phyloP scores from a whole-genome alignment of 2,888 invertebrate genomes.

The Gandaritis pyraliata region DNA sequence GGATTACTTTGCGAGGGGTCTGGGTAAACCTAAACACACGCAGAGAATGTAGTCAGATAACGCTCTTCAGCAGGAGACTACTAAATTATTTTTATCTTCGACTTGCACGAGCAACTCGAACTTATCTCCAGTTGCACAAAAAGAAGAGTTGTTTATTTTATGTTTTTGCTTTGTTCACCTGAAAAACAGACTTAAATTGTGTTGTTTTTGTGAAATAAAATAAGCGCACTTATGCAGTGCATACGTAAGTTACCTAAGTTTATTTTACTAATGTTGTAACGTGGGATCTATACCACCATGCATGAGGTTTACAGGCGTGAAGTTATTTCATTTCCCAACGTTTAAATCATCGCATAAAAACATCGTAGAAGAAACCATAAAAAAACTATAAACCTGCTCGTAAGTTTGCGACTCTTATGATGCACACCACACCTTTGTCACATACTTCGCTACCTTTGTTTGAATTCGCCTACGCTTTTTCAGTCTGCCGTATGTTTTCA shows the following conservation, averaged over 20 bases:
- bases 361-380: neutral
- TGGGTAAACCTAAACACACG: constrained; percentile 77
- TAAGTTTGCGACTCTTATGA: neutral
- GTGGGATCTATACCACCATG: neutral
- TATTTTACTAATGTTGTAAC: neutral
- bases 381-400: neutral
- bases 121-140: constrained; percentile 52
- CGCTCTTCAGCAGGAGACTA: constrained; percentile 58
- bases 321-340: neutral
- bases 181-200: neutral
- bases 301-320: neutral
- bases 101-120: constrained; percentile 57
- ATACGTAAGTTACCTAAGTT: neutral
- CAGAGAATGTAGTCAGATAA: constrained; percentile 61
- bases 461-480: neutral
- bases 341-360: neutral
- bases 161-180: neutral
- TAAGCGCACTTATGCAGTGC: too few species aligned
- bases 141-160: constrained; percentile 40
- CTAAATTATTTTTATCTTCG: constrained; percentile 75
- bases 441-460: neutral
- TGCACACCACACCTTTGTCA: constrained; percentile 1
- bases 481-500: neutral
- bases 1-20: constrained; percentile 70
- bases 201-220: neutral